A percentile compares a stretch with the other conserved stretches of the same genome.
Evolutionary conservation across 2,797 vertebrate species (phyloP).

Genomic region (Epinephelus awoara): DNA sequence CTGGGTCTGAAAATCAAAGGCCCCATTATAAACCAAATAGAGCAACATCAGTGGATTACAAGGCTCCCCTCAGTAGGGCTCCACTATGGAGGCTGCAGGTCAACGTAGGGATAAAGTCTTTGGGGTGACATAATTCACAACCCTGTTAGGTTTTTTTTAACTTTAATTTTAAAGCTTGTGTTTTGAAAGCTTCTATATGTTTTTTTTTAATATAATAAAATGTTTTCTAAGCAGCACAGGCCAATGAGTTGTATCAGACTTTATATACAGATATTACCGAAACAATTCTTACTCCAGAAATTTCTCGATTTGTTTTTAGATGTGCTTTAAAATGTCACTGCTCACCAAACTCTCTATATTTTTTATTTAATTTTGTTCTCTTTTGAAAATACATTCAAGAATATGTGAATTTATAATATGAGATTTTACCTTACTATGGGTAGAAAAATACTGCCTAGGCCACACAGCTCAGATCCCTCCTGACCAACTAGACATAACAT

Average conservation of each 20-base stretch:
- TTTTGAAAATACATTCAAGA: background rate
- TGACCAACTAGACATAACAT: background rate
- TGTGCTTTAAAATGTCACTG: background rate
- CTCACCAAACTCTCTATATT: background rate
- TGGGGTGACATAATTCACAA: slow-evolving; percentile 22
- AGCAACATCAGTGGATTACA: slow-evolving; percentile 88
- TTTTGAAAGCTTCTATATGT: background rate
- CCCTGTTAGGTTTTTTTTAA: background rate
- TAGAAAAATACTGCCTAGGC: background rate
- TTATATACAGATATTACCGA: background rate
- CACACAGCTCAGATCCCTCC: background rate
- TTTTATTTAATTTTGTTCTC: background rate
- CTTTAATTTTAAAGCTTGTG: background rate
- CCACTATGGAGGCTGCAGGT: slow-evolving; percentile 63
- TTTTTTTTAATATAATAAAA: too few relatives aligned
- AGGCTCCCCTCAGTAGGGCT: slow-evolving; percentile 81
- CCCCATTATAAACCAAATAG: slow-evolving; percentile 87
- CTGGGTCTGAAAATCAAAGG: slow-evolving; percentile 86
- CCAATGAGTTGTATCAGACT: background rate
- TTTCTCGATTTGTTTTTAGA: background rate
- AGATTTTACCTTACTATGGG: background rate
- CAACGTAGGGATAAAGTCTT: slow-evolving; percentile 41
- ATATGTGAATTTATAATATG: background rate
- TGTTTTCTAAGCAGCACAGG: background rate
- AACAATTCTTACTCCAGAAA: background rate